Conservation (phyloP, 2,888 invertebrate species). For the Venustoraphidia nigricollis region DNA sequence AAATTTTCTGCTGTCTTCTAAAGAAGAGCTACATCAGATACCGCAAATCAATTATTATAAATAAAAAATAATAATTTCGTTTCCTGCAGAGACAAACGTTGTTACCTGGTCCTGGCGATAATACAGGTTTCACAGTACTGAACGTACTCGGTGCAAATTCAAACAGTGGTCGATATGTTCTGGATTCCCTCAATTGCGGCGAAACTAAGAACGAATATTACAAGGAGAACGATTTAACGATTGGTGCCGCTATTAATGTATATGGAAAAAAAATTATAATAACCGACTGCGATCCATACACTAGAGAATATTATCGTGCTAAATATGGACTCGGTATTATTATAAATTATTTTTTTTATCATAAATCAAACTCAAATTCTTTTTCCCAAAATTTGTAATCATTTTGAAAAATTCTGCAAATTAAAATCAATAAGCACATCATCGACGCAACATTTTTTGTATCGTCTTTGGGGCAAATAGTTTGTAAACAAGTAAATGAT, state of each 20-base stretch:
- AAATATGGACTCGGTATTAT: constrained; percentile 44
- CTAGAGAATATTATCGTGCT: constrained; percentile 65
- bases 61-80: constrained; percentile 8
- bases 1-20: neutral
- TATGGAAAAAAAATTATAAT: constrained; percentile 68
- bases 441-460: neutral
- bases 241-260: constrained; percentile 67
- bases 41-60: neutral
- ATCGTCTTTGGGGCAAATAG: constrained; percentile 16
- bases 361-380: neutral
- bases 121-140: constrained; percentile 34
- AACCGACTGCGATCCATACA: constrained; percentile 72
- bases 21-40: neutral
- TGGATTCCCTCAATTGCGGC: constrained; percentile 40
- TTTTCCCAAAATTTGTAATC: neutral
- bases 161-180: constrained; percentile 35
- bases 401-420: neutral
- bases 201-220: constrained; percentile 34
- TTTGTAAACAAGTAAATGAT: too few relatives aligned
- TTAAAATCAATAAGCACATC: neutral
- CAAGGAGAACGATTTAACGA: constrained; percentile 59
- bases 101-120: constrained; percentile 32
- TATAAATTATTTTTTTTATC: too few relatives aligned
- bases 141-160: constrained; percentile 44
- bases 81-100: constrained; percentile 8